Percentiles rank a stretch among this genome's conserved stretches.
phyloP scores from a whole-genome alignment of 2,888 invertebrate species.

The Morpho deidamia region DNA sequence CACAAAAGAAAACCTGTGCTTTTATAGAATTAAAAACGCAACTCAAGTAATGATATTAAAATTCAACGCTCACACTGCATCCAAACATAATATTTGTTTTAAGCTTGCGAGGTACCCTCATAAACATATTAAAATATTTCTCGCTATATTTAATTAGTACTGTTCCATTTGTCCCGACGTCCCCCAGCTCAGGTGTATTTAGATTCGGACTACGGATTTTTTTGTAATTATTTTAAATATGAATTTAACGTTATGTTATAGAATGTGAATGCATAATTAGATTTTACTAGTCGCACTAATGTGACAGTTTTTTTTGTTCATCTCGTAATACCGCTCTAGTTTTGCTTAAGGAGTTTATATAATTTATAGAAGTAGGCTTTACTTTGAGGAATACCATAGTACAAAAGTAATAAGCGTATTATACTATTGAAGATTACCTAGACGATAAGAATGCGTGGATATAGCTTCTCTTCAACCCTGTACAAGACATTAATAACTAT shows the following conservation, averaged over 20 bases:
- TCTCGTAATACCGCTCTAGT: no score
- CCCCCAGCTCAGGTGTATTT: constrained; percentile 55
- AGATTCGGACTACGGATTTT: constrained; percentile 30
- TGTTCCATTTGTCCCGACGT: constrained; percentile 59
- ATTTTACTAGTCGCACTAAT: not conserved
- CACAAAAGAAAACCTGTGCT: constrained; percentile 50
- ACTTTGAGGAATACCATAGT: no score
- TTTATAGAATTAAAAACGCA: constrained; percentile 73
- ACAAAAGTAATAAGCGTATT: no score
- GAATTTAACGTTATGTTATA: constrained; percentile 6
- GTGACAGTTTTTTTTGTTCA: not conserved
- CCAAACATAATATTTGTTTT: constrained; percentile 72
- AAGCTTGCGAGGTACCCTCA: constrained; percentile 55
- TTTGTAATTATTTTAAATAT: constrained; percentile 24
- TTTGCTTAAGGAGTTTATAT: no score
- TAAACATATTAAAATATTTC: constrained; percentile 78
- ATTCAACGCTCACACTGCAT: constrained; percentile 62
- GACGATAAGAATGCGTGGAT: no score
- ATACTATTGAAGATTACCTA: no score
- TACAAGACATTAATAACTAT: no score
- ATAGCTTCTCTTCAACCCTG: no score
- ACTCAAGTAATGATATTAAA: constrained; percentile 73
- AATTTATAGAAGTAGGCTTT: not conserved
- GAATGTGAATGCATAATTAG: not conserved
- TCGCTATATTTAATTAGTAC: constrained; percentile 72